phyloP scores from a whole-genome alignment of 1,140 invertebrate species.

The Bombus waltoni region DNA sequence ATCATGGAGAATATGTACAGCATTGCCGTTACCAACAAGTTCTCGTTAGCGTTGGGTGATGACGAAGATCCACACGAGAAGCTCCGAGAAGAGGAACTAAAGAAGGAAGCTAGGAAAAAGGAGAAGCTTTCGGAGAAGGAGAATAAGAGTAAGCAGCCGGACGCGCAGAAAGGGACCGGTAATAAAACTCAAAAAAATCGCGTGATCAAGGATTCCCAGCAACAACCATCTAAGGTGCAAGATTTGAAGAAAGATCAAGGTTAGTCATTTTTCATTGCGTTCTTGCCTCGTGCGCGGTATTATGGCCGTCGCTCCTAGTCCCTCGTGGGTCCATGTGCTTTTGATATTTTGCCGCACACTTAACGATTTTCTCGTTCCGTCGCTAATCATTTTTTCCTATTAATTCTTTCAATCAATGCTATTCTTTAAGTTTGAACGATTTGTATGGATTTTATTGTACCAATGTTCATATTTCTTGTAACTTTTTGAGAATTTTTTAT shows the following conservation, averaged over 20 bases:
- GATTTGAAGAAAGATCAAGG: conserved; percentile 87
- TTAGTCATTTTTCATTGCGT: conserved; percentile 78
- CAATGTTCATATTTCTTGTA: not conserved
- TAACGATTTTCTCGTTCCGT: not conserved
- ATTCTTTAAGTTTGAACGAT: not conserved
- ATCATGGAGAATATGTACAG: conserved; percentile 96
- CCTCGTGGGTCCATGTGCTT: conserved; percentile 67
- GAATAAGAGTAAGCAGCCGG: conserved; percentile 89
- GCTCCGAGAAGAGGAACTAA: conserved; percentile 90
- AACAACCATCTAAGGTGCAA: conserved; percentile 82
- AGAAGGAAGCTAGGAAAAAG: conserved; percentile 92
- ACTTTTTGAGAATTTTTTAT: conserved; percentile 30
- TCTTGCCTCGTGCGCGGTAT: conserved; percentile 74
- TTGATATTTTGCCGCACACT: conserved; percentile 25
- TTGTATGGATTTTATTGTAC: not conserved
- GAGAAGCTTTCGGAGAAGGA: conserved; percentile 93
- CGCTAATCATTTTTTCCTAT: not conserved
- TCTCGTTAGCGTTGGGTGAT: conserved; percentile 90
- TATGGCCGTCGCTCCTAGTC: conserved; percentile 72
- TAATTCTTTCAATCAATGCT: not conserved
- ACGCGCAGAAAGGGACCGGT: conserved; percentile 83
- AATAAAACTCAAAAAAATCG: conserved; percentile 82
- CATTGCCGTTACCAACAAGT: conserved; percentile 95
- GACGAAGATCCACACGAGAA: conserved; percentile 96
- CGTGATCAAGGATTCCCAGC: conserved; percentile 88